Conservation (phyloP, 2,113 vertebrate species). For the Petroica traversi region DNA sequence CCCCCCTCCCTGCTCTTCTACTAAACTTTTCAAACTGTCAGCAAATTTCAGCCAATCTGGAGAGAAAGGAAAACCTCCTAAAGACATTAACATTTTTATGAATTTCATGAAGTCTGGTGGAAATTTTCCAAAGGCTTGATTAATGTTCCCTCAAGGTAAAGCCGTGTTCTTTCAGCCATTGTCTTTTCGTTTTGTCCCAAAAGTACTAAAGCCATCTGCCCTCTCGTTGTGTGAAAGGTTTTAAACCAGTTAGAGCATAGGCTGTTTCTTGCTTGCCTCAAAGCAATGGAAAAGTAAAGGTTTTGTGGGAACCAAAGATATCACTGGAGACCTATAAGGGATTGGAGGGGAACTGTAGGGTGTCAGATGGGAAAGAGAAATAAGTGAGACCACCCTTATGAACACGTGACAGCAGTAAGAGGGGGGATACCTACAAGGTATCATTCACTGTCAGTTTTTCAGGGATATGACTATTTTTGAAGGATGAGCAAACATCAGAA, state of each 20-base stretch:
- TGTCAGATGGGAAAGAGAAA: neutral
- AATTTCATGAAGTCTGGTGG: neutral
- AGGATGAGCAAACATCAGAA: neutral
- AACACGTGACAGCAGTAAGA: neutral
- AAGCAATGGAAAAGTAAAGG: neutral
- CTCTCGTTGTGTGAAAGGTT: fast-evolving
- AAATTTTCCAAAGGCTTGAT: neutral
- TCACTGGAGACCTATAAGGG: neutral
- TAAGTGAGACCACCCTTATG: neutral
- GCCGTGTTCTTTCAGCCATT: neutral
- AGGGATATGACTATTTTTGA: neutral
- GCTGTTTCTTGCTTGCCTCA: neutral
- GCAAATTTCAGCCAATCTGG: neutral
- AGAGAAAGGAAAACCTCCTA: neutral
- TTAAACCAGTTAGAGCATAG: neutral
- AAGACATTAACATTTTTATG: neutral
- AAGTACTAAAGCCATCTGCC: neutral
- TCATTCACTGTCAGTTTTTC: neutral
- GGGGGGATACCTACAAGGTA: neutral
- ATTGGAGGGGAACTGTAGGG: neutral
- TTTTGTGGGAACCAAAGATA: neutral
- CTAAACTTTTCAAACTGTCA: neutral
- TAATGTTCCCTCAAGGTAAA: neutral
- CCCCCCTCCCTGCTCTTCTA: fast-evolving
- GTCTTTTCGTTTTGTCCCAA: neutral